A percentile compares a stretch with the other conserved stretches of the same genome.
phyloP scores from a whole-genome alignment of 2,888 invertebrate species.

The Ophion costatus region DNA sequence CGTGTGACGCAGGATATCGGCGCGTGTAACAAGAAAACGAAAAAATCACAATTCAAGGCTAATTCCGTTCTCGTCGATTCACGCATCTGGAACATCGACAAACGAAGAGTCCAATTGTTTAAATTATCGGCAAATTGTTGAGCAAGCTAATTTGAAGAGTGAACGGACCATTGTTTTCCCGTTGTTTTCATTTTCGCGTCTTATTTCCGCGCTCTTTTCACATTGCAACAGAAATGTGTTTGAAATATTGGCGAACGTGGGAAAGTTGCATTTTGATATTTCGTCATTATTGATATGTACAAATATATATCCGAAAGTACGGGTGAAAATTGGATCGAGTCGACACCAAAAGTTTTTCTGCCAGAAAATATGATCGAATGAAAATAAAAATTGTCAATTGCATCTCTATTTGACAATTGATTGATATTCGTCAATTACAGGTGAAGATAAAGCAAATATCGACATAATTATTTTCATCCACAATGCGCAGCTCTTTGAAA shows the following conservation, averaged over 20 bases:
- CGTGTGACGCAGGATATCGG: slow-evolving; percentile 56
- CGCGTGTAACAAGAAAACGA: slow-evolving; percentile 1
- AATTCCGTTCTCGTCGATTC: not conserved
- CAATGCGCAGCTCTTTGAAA: too few relatives aligned
- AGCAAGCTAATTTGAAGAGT: not conserved
- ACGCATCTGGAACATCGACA: not conserved
- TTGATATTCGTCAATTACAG: too few relatives aligned
- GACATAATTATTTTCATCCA: too few relatives aligned
- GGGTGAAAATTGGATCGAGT: too few relatives aligned
- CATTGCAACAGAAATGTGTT: not conserved
- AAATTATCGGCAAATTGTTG: not conserved
- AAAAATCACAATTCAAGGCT: not conserved
- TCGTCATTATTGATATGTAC: not conserved
- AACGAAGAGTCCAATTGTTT: slow-evolving; percentile 2
- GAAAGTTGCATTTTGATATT: not conserved
- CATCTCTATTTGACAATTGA: too few relatives aligned
- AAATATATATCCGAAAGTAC: too few relatives aligned
- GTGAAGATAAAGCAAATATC: too few relatives aligned
- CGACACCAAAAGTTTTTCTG: too few relatives aligned
- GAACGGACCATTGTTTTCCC: too few relatives aligned
- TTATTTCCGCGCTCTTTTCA: not conserved
- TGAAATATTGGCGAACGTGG: not conserved
- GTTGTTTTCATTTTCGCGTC: not conserved
- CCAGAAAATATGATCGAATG: not conserved
- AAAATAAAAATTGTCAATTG: not conserved